Evolutionary conservation across 2,888 invertebrate species (phyloP).

Genomic region (Apocheima hispidaria): DNA sequence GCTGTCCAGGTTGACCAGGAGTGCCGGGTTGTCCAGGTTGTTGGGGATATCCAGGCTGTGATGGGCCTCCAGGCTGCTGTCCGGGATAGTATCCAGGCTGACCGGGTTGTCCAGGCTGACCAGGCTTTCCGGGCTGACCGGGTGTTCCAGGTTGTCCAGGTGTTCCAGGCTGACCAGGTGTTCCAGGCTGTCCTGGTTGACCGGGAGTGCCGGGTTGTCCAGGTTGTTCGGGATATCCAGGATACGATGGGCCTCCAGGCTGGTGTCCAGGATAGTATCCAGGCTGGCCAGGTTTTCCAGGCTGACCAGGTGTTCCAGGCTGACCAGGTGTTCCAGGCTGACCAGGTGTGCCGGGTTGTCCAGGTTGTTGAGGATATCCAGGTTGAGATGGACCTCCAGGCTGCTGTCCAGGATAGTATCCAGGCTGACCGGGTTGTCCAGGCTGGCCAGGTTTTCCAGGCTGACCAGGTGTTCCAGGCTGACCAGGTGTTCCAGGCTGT

Average conservation of each 20-base stretch:
- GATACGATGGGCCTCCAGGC: no score
- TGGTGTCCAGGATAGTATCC: slow-evolving; percentile 50
- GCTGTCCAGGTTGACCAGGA: slow-evolving; percentile 35
- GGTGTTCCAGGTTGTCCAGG: slow-evolving; percentile 40
- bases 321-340: slow-evolving; percentile 47
- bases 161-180: background rate
- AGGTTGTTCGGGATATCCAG: slow-evolving; percentile 39
- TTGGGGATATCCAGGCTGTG: slow-evolving; percentile 7
- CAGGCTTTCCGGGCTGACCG: slow-evolving; percentile 30
- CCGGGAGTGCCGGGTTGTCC: slow-evolving; percentile 40
- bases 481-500: no score
- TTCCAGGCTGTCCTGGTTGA: slow-evolving; percentile 9
- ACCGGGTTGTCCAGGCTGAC: no score
- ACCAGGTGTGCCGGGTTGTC: no score
- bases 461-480: no score
- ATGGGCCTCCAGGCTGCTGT: no score
- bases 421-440: no score
- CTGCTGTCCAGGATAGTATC: slow-evolving; percentile 1
- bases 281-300: slow-evolving; percentile 51
- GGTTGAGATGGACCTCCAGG: background rate
- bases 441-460: no score
- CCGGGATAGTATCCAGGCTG: no score
- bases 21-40: slow-evolving; percentile 40
- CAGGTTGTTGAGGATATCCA: slow-evolving; percentile 46
- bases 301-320: slow-evolving; percentile 51